Evolutionary conservation across 1,140 invertebrate genomes (phyloP).

Genomic region (Ptiloglossa arizonensis): DNA sequence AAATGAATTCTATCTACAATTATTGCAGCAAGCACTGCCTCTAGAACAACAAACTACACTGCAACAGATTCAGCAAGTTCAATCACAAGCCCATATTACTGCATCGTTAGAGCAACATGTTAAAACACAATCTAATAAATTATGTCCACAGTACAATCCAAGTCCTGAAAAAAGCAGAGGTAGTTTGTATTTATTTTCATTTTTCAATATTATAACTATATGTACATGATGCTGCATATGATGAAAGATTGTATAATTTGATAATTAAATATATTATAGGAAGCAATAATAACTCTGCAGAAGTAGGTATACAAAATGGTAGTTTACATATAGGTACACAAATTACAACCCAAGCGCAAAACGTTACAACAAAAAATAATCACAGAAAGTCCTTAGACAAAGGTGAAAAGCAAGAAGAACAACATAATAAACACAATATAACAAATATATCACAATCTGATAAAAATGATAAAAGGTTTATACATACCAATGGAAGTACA

Average conservation of each 20-base stretch:
- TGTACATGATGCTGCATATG: background rate
- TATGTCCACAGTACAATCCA: constrained; percentile 79
- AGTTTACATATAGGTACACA: constrained; percentile 74
- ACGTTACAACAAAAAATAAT: constrained; percentile 79
- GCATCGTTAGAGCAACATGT: constrained; percentile 74
- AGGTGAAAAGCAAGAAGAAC: constrained; percentile 79
- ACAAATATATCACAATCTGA: constrained; percentile 75
- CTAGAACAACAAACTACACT: constrained; percentile 85
- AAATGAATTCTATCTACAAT: constrained; percentile 97
- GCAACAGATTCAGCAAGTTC: constrained; percentile 77
- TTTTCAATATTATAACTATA: constrained; percentile 28
- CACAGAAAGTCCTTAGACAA: constrained; percentile 83
- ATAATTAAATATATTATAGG: constrained; percentile 58
- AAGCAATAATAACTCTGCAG: constrained; percentile 69
- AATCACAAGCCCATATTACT: constrained; percentile 72
- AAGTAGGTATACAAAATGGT: constrained; percentile 80
- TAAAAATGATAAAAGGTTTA: constrained; percentile 80
- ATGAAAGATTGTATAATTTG: constrained; percentile 10
- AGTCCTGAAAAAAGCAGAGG: constrained; percentile 83
- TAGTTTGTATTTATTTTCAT: constrained; percentile 79
- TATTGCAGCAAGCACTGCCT: constrained; percentile 95
- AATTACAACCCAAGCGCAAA: constrained; percentile 74
- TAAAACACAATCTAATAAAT: constrained; percentile 80
- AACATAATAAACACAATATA: constrained; percentile 75
- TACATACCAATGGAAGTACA: constrained; percentile 81